Percentiles rank a stretch among this genome's conserved stretches.
phyloP scores from a whole-genome alignment of 2,797 vertebrate genomes.

The Telmatherina bonti region DNA sequence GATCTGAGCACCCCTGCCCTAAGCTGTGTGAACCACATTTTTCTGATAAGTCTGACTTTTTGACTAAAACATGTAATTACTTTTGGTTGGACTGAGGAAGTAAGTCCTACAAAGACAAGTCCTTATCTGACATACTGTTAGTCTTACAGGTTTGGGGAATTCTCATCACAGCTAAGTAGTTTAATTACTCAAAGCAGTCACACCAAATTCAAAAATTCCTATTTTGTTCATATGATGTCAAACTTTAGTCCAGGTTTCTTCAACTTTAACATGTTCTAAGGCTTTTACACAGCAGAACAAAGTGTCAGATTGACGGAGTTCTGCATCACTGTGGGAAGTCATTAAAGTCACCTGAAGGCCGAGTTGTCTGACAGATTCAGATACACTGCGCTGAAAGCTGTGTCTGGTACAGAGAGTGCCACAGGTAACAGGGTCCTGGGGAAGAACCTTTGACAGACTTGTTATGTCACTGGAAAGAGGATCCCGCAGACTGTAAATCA shows the following conservation, averaged over 20 bases:
- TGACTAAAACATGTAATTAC: neutral
- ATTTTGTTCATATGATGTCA: neutral
- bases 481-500: conserved; percentile 47
- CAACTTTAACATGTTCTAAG: neutral
- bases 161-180: neutral
- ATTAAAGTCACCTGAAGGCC: conserved; percentile 8
- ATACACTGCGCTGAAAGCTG: conserved; percentile 19
- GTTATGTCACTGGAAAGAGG: conserved; percentile 56
- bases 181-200: neutral
- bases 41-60: too few relatives aligned
- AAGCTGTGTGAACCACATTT: neutral
- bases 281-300: neutral
- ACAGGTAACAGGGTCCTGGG: conserved; percentile 50
- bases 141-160: neutral
- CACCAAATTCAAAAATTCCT: neutral
- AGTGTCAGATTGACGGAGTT: neutral
- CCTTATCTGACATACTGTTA: neutral
- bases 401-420: conserved; percentile 41
- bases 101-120: neutral
- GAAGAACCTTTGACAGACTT: conserved; percentile 45
- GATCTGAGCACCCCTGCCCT: too few relatives aligned
- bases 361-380: conserved; percentile 33
- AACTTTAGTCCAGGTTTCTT: neutral
- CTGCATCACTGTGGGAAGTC: neutral
- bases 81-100: neutral